Evolutionary conservation across 2,888 invertebrate species (phyloP).

Genomic region (Dyspetes luteomarginatus): DNA sequence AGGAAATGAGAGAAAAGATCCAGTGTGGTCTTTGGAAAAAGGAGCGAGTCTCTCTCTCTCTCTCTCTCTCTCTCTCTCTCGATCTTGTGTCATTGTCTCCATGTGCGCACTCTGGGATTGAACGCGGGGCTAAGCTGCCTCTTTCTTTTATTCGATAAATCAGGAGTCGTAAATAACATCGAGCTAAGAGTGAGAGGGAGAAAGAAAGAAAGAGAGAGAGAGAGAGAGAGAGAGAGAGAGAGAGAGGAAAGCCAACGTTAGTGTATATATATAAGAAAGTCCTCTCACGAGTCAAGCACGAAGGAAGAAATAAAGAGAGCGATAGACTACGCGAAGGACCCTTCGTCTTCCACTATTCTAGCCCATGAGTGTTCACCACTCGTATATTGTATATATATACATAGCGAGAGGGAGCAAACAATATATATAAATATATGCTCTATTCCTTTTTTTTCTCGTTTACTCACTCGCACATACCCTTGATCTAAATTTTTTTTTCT

Average conservation of each 20-base stretch:
- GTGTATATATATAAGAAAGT: slow-evolving; percentile 50
- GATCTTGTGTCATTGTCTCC: slow-evolving; percentile 75
- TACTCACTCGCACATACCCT: slow-evolving; percentile 62
- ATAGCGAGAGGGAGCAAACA: slow-evolving; percentile 12
- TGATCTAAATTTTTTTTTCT: slow-evolving; percentile 26
- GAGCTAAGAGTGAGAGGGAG: no score
- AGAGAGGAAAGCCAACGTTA: slow-evolving; percentile 40
- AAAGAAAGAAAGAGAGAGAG: neutral
- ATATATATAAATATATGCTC: no score
- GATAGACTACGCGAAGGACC: slow-evolving; percentile 76
- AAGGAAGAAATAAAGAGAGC: slow-evolving; percentile 80
- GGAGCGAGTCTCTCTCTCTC: slow-evolving; percentile 64
- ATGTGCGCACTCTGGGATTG: slow-evolving; percentile 70
- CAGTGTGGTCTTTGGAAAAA: slow-evolving; percentile 62
- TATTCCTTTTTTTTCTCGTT: no score
- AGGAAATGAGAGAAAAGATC: slow-evolving; percentile 59
- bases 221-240: neutral
- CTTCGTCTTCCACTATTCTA: slow-evolving; percentile 76
- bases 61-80: slow-evolving; percentile 47
- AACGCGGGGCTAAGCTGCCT: slow-evolving; percentile 76
- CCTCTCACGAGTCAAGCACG: slow-evolving; percentile 66
- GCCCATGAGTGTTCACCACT: slow-evolving; percentile 70
- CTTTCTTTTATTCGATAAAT: slow-evolving; percentile 81
- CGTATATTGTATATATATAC: neutral
- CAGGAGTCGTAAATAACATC: slow-evolving; percentile 82